Evolutionary conservation across 2,797 vertebrate species (phyloP), one percentile per base, ranked within the genome.

Genomic region (Chaenodraco wilsoni): DNA sequence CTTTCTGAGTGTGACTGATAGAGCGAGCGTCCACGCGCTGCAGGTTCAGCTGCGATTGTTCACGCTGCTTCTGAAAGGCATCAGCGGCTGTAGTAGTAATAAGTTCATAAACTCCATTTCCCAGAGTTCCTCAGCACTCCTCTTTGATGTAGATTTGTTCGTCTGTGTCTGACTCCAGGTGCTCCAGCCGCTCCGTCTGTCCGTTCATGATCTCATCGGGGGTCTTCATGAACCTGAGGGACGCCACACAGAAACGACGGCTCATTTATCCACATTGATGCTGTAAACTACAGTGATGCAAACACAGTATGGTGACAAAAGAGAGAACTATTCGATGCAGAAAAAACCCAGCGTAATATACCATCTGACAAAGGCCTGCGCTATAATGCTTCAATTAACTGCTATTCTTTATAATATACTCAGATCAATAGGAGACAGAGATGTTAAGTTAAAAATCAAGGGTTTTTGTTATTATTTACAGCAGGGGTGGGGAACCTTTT

Each of bases 151-250:
- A 99, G 83, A 95, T 96, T 85, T 97, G 96, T 87, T 99, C 97
- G 58, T 99, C 96, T 85, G 96, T 93, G 94, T 98, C 98, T 2
- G 96, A 97, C 93, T 99, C 98, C 71, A 99, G 93, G 90, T 97
- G 96, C 85, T 99, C 98, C 17, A 99, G 93, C 46, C 97, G 95
- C 79, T 99, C 98, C 9, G 97, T 97, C 89, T 98, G 95, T 52
- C 98, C 97, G 41, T 96, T 99, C 96, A 99, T 97, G 48, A 99
- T 99, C 94, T 99, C 98, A 1, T 99, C 98, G 0, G 98, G 98
- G 33, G 97, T 99, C 89, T 99, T 99, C 97, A 99, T 99, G 88
- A 99, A 99, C 94, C 98, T 99, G 87, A 1, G 3, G 23, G 14
- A 46, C 16, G 10, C 0, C 14, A 45, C 43, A 1, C 61, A 4